A percentile compares a stretch with the other conserved stretches of the same genome.
These are phyloP conservation scores for Patella ulyssiponensis DNA, from an alignment of 2,888 invertebrate species.

Conservation along the genomic window DNA sequence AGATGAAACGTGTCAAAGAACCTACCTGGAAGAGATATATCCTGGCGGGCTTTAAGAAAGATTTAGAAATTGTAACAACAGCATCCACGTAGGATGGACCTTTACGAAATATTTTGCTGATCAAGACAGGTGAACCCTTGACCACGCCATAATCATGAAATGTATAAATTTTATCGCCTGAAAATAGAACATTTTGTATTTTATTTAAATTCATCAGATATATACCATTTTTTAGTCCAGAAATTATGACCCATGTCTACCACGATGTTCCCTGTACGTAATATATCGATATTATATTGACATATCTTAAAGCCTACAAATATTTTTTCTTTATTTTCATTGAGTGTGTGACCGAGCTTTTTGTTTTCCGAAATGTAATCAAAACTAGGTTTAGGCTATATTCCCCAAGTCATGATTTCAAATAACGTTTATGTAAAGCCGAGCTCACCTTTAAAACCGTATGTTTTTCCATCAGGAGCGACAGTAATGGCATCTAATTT, in stretches of 20 bases:
- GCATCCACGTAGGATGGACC: conserved; percentile 14
- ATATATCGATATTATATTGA: no score
- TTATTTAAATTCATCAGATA: no score
- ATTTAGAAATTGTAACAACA: conserved; percentile 4
- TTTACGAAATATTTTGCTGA: neutral
- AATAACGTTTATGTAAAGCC: neutral
- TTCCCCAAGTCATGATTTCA: no score
- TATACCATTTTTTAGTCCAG: no score
- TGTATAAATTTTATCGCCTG: conserved; percentile 12
- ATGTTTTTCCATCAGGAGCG: conserved; percentile 19
- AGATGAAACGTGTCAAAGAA: no score
- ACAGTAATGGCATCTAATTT: conserved; percentile 25
- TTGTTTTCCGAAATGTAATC: no score
- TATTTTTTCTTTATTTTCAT: no score
- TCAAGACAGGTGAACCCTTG: neutral
- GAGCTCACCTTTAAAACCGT: conserved; percentile 28
- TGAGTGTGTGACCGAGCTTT: no score
- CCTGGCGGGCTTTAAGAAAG: neutral
- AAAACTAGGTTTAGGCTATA: no score
- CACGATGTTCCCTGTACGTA: no score
- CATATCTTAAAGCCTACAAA: no score
- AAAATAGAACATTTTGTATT: neutral
- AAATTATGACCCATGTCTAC: no score
- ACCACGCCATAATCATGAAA: conserved; percentile 5
- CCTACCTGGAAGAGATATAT: conserved; percentile 20